phyloP scores from a whole-genome alignment of 1,140 invertebrate species.

The Nephila pilipes region DNA sequence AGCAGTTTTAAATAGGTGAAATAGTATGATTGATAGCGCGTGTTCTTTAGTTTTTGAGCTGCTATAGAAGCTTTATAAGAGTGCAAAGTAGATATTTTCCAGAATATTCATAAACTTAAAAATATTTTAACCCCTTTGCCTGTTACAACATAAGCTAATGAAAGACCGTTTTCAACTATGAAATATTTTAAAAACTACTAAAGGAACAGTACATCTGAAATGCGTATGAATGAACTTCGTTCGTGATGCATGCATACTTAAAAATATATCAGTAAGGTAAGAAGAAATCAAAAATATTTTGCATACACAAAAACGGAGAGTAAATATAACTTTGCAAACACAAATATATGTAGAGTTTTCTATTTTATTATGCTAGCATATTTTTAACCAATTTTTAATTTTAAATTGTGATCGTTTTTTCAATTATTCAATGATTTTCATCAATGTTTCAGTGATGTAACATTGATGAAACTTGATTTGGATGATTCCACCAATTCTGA shows the following conservation, averaged over 20 bases:
- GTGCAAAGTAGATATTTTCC: neutral
- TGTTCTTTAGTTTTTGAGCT: too few species aligned
- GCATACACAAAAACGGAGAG: neutral
- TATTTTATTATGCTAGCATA: too few species aligned
- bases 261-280: neutral
- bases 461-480: too few species aligned
- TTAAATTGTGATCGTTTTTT: too few species aligned
- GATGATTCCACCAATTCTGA: too few species aligned
- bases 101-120: neutral
- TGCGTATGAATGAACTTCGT: neutral
- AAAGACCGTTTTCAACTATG: slow-evolving; percentile 77
- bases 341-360: too few species aligned
- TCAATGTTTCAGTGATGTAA: too few species aligned
- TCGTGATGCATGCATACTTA: neutral
- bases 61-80: neutral
- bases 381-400: too few species aligned
- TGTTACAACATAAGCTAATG: neutral
- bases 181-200: slow-evolving; percentile 67
- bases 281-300: neutral
- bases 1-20: too few species aligned
- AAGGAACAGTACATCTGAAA: neutral
- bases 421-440: too few species aligned
- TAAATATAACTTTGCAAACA: too few species aligned
- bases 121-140: neutral
- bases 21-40: too few species aligned